These are phyloP conservation scores for Martes martes DNA, from an alignment of 2,113 vertebrate genomes.

Conservation along the genomic window DNA sequence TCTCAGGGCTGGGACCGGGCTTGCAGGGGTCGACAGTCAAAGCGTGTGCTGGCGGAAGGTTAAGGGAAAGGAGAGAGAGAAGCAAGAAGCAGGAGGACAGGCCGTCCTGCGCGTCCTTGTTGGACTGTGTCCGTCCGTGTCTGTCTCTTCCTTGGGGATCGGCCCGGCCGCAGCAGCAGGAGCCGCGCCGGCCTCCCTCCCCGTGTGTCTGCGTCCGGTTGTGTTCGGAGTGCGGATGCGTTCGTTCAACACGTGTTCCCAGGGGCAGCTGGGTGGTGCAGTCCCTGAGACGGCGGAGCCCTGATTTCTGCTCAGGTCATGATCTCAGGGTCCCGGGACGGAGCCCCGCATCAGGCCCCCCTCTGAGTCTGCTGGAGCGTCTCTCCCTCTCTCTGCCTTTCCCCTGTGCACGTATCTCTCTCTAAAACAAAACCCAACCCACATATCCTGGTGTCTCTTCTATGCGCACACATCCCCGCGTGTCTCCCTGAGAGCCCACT, in stretches of 20 bases:
- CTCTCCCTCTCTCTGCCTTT: background rate
- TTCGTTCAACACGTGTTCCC: background rate
- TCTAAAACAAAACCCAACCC: background rate
- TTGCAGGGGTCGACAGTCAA: background rate
- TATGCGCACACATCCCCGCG: fast-evolving
- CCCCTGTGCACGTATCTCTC: background rate
- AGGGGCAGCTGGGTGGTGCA: background rate
- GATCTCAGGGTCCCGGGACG: too few relatives aligned
- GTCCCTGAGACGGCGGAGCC: too few relatives aligned
- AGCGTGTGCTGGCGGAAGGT: background rate
- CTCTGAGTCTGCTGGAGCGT: background rate
- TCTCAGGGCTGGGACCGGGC: background rate
- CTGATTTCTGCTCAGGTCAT: background rate
- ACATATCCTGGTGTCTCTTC: background rate
- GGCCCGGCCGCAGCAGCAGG: fast-evolving
- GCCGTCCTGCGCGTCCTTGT: background rate
- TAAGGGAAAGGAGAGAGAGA: background rate
- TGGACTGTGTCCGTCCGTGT: fast-evolving
- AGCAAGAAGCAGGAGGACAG: too few relatives aligned
- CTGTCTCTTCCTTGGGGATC: background rate
- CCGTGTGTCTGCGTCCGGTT: fast-evolving
- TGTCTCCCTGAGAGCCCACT: background rate
- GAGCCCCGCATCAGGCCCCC: too few relatives aligned
- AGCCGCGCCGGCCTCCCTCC: background rate
- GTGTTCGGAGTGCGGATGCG: background rate